Evolutionary conservation across 2,113 vertebrate species (phyloP).

Genomic region (Nipponia nippon): DNA sequence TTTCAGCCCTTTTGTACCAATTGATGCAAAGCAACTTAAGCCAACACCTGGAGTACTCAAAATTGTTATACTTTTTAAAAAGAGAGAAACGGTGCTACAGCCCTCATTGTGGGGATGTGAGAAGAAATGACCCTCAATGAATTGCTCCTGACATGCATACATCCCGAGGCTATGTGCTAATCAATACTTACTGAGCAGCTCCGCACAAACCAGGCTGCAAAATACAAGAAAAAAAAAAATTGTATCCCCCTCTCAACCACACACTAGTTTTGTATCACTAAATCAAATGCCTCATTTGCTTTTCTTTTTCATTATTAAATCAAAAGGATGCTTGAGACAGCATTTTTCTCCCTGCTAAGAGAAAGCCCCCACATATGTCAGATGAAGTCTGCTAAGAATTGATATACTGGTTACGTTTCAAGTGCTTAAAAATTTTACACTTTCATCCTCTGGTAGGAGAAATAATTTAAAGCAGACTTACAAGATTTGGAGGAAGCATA

Average conservation of each 20-base stretch:
- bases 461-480: background rate
- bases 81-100: background rate
- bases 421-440: background rate
- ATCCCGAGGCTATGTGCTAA: background rate
- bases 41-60: background rate
- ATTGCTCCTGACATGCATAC: background rate
- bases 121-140: constrained; percentile 3
- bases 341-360: background rate
- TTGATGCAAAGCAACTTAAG: background rate
- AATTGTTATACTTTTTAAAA: background rate
- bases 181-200: constrained; percentile 20
- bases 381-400: background rate
- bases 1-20: background rate
- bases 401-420: background rate
- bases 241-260: background rate
- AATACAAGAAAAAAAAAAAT: background rate
- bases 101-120: background rate
- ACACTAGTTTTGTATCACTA: background rate
- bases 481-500: background rate
- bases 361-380: background rate
- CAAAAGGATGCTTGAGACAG: background rate
- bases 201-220: background rate
- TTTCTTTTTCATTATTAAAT: background rate
- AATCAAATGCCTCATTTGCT: background rate
- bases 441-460: background rate